Evolutionary conservation across 2,113 vertebrate genomes (phyloP), one percentile per base, ranked within the genome.

Genomic region (Aptenodytes forsteri): DNA sequence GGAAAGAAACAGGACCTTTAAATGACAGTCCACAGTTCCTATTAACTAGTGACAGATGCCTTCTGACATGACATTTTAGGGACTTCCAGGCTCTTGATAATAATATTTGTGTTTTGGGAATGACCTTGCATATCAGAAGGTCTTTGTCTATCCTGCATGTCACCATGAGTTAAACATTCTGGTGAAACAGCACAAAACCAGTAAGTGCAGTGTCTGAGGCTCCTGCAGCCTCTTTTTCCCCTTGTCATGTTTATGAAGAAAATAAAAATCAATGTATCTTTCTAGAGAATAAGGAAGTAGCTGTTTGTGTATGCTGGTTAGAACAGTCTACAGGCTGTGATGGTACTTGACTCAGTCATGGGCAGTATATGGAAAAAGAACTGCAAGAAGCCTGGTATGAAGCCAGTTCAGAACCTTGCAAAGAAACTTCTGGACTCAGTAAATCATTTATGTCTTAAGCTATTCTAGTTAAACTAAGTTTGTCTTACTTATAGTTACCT

Each of bases 21-120:
- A 82, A 91, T 94, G 66, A 87, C 77, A 93, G 9, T 56, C 61
- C 40, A 61, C 46, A 87, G 34, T 34, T 87, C 14, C 47, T 89
- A 18, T 83, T 76, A 84, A 56, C 23, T 69, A 77, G 34, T 83
- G 91, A 91, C 69, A 56, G 89, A 93, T 95, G 56, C 81, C 66
- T 97, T 93, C 62, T 91, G 87, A 91, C 15, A 4, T 96, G 89
- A 84, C 61, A 73, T 96, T 97, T 96, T 94, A 67, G 78, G 61
- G 83, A 85, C 58, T 94, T 94, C 1, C 10, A 85, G 70, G 77
- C 17, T 94, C 34, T 70, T 71, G 22, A 38, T 92, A 66, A 65
- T 77, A 91, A 42, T 92, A 73, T 83, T 94, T 93, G 32, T 94
- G 59, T 7, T 95, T 95, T 16, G 7, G 47, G 40, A 89, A 50